Base-by-base conservation (phyloP, 1,140 invertebrate genomes). In the Oncopeltus fasciatus region DNA sequence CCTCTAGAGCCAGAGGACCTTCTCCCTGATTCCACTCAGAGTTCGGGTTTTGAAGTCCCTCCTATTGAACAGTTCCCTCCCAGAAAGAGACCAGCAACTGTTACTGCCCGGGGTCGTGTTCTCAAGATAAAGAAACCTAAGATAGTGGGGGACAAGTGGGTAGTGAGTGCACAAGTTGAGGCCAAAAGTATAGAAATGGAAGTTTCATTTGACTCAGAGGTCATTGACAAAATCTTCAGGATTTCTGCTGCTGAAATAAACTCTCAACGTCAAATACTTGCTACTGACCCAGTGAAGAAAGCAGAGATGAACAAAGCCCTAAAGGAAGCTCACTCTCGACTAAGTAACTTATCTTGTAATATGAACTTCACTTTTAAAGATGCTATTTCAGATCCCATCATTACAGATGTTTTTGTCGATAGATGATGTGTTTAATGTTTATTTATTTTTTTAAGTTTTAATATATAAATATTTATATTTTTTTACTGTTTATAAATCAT, bases 171-270 rank as follows among this genome's bases (percentile, higher is more conserved):
- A 16, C 26, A 61, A 16, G 44, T 64, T 12, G 33, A 44, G 21
- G 58, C 44, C 8, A 61, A 47, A 61, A 56, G 60, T 20, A 58
- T 64, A 16, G 38, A 64, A 61, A 16, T 61, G 2, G 63, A 64
- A 31, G 49, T 64, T 16, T 47, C 62, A 27, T 64, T 64, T 58
- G 11, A 49, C 27, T 57, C 63, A 33, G 33, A 64, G 27, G 63
- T 51, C 24, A 31, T 64, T n/a, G 63, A 64, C 43, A 61, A 61
- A 61, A 58, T 64, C 3, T 61, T 64, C 18, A 47, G 26, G 3
- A 38, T 64, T n/a, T 56, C 59, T 16, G 63, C 59, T 1, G 43
- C 53, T 28, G 63, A 64, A 28, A 29, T 64, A 18, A 29, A 27
- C 4, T 2, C 59, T 31, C 27, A 58, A 27, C 51, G 51, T 31